Conservation (phyloP, 2,797 vertebrate genomes). For the Anableps anableps region DNA sequence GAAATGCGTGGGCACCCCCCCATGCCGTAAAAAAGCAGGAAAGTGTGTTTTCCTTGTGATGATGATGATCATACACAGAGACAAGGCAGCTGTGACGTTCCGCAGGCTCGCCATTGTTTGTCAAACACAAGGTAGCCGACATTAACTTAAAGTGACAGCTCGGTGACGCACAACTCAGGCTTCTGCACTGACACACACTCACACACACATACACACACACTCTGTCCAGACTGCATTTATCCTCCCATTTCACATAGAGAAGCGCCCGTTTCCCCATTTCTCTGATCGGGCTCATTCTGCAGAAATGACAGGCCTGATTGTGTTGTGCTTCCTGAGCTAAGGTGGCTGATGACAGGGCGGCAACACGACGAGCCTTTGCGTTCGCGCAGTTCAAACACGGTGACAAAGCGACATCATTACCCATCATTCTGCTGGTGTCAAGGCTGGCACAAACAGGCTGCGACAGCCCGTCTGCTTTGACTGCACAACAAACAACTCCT, state of each 20-base stretch:
- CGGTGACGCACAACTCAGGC: slow-evolving; percentile 32
- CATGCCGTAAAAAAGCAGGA: slow-evolving; percentile 5
- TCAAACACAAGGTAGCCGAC: slow-evolving; percentile 53
- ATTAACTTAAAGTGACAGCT: slow-evolving; percentile 67
- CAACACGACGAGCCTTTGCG: slow-evolving; percentile 18
- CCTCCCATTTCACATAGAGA: slow-evolving; percentile 12
- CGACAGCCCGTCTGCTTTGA: slow-evolving; percentile 12
- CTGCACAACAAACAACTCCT: slow-evolving; percentile 31
- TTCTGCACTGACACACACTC: slow-evolving; percentile 28
- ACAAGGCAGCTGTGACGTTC: slow-evolving; percentile 48
- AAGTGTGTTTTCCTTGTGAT: slow-evolving; percentile 26
- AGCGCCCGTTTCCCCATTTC: slow-evolving; percentile 2
- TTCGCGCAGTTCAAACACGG: slow-evolving; percentile 36
- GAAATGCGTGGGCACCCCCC: not conserved
- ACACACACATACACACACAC: slow-evolving; percentile 20
- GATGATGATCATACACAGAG: slow-evolving; percentile 40
- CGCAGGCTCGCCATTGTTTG: slow-evolving; percentile 55
- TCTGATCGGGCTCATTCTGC: slow-evolving; percentile 31
- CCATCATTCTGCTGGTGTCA: slow-evolving; percentile 43
- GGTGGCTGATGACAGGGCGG: slow-evolving; percentile 46
- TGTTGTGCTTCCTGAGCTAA: slow-evolving; percentile 24
- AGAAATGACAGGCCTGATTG: slow-evolving; percentile 39
- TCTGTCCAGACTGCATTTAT: slow-evolving; percentile 10
- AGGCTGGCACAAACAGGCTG: slow-evolving; percentile 15
- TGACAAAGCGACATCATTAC: slow-evolving; percentile 50